Evolutionary conservation across 2,113 vertebrate genomes (phyloP).

Genomic region (Calyptommatus sinebrachiatus): DNA sequence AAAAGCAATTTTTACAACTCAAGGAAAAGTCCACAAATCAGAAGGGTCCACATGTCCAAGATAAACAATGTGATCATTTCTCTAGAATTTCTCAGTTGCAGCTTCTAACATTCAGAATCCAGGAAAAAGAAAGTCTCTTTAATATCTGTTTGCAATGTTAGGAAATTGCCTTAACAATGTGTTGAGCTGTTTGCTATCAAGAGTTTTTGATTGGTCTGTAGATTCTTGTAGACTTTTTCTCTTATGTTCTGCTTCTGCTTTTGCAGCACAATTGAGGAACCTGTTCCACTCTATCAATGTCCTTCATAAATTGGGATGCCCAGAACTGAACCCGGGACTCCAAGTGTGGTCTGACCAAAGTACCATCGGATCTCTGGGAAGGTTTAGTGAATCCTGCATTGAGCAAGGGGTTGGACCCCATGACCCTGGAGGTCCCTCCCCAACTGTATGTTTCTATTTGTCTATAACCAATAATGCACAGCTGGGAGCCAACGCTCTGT

Average conservation of each 20-base stretch:
- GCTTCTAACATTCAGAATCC: conserved; percentile 9
- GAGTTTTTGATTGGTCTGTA: conserved; percentile 51
- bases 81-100: neutral
- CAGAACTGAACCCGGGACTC: no score
- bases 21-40: neutral
- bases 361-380: no score
- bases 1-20: neutral
- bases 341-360: no score
- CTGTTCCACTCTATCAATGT: no score
- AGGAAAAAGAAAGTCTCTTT: conserved; percentile 11
- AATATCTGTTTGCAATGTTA: conserved; percentile 68
- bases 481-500: no score
- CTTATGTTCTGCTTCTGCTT: conserved; percentile 65
- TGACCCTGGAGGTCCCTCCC: no score
- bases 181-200: conserved; percentile 76
- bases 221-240: conserved; percentile 38
- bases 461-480: no score
- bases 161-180: conserved; percentile 82
- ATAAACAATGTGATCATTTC: neutral
- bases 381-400: no score
- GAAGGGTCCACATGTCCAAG: neutral
- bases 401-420: no score
- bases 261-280: no score
- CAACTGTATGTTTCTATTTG: no score
- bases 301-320: no score